Evolutionary conservation across 2,888 invertebrate species (phyloP).

Genomic region (Andrena minutula): DNA sequence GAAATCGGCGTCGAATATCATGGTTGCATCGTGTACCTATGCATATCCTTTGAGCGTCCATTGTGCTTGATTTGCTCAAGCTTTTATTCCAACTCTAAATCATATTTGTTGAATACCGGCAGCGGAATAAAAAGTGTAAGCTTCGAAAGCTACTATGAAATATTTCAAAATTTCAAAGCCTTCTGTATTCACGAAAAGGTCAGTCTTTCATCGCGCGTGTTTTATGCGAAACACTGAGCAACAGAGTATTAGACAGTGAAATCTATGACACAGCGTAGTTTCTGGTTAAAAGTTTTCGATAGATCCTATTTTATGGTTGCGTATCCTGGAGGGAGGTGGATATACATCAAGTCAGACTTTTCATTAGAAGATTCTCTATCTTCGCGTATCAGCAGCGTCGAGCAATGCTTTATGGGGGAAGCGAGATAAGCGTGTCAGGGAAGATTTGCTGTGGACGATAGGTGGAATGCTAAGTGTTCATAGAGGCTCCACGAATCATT

Average conservation of each 20-base stretch:
- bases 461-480: conserved; percentile 33
- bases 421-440: conserved; percentile 41
- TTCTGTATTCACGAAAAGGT: neutral
- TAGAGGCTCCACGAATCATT: conserved; percentile 48
- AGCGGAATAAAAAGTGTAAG: too few species aligned
- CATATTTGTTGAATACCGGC: too few species aligned
- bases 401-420: conserved; percentile 13
- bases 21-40: neutral
- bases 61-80: neutral
- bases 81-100: neutral
- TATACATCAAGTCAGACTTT: neutral
- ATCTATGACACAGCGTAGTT: too few species aligned
- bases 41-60: neutral
- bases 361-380: neutral
- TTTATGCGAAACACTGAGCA: too few species aligned
- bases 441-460: conserved; percentile 21
- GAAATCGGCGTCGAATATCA: neutral
- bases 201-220: neutral
- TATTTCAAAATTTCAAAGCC: too few species aligned
- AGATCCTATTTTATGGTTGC: too few species aligned
- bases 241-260: too few species aligned
- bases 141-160: too few species aligned
- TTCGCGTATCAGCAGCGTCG: conserved; percentile 10
- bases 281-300: too few species aligned
- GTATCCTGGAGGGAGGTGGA: too few species aligned